phyloP scores from a whole-genome alignment of 2,113 vertebrate genomes.

The Salvelinus alpinus region DNA sequence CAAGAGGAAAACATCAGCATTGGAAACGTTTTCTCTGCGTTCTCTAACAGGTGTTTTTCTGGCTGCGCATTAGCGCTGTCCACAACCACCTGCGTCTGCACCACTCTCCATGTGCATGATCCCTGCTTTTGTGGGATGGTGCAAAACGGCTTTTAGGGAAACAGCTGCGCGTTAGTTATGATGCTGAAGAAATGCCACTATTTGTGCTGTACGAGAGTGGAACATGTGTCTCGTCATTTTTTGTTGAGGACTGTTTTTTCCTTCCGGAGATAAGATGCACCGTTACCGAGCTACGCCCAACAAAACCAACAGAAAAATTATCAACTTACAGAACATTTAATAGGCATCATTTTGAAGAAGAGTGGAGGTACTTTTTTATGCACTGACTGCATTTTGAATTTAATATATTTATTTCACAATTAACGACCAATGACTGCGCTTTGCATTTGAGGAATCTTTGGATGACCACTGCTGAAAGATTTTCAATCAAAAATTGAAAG shows the following conservation, averaged over 20 bases:
- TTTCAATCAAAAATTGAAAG: conserved; percentile 10
- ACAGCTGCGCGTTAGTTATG: conserved; percentile 22
- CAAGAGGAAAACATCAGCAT: conserved; percentile 11
- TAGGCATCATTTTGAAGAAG: neutral
- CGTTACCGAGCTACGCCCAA: conserved; percentile 29
- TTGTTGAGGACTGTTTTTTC: conserved; percentile 37
- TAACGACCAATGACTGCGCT: neutral
- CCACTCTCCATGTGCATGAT: conserved; percentile 36
- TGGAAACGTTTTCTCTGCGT: conserved; percentile 14
- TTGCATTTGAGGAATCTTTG: conserved; percentile 23
- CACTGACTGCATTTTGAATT: neutral
- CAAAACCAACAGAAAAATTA: conserved; percentile 14
- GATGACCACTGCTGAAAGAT: conserved; percentile 25
- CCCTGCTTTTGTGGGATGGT: conserved; percentile 40
- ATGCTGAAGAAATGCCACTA: conserved; percentile 40
- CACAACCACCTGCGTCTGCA: conserved; percentile 13
- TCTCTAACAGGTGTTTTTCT: conserved; percentile 74
- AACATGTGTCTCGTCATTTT: conserved; percentile 25
- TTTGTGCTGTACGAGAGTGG: conserved; percentile 33
- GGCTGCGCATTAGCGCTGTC: conserved; percentile 44
- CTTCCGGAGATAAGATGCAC: conserved; percentile 38
- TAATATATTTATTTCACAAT: too few species aligned
- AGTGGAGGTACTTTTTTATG: too few species aligned
- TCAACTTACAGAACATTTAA: conserved; percentile 40
- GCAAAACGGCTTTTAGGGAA: conserved; percentile 25